phyloP scores from a whole-genome alignment of 35 echinoderm and acorn worm species.

The Antedon bifida region DNA sequence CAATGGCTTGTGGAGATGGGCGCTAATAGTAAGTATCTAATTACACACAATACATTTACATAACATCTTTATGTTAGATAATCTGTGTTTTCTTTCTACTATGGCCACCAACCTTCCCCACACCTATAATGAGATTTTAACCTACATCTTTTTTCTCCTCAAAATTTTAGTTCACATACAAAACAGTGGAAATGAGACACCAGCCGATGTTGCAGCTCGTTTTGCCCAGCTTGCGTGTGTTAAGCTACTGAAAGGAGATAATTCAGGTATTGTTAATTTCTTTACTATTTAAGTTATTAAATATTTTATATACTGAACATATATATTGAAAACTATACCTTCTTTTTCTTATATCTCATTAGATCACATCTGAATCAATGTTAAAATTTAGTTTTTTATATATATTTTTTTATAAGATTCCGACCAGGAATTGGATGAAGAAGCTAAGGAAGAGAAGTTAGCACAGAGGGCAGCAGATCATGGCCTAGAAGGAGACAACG shows the following conservation, averaged over 20 bases:
- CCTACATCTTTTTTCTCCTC: too few relatives aligned
- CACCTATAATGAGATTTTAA: too few relatives aligned
- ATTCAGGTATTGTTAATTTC: conserved; percentile 49
- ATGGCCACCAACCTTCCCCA: too few relatives aligned
- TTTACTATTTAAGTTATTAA: not conserved
- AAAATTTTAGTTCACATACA: conserved; percentile 60
- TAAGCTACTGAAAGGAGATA: conserved; percentile 73
- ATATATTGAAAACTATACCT: too few relatives aligned
- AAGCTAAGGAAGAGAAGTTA: conserved; percentile 52
- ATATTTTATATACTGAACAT: not conserved
- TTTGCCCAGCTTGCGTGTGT: conserved; percentile 97
- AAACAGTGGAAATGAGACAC: conserved; percentile 76
- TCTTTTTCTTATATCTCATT: too few relatives aligned
- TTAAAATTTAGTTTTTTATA: too few relatives aligned
- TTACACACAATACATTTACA: too few relatives aligned
- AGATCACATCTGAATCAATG: too few relatives aligned
- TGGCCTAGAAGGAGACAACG: conserved; percentile 47
- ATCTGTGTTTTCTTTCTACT: too few relatives aligned
- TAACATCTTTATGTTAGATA: too few relatives aligned
- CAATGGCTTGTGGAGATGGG: conserved; percentile 99
- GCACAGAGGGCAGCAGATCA: conserved; percentile 55
- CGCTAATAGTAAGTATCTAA: conserved; percentile 78
- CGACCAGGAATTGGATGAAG: conserved; percentile 45
- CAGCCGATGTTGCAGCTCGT: conserved; percentile 64
- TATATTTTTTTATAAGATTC: conserved; percentile 32